phyloP scores from a whole-genome alignment of 2,797 vertebrate species.

The Poeciliopsis gracilis region DNA sequence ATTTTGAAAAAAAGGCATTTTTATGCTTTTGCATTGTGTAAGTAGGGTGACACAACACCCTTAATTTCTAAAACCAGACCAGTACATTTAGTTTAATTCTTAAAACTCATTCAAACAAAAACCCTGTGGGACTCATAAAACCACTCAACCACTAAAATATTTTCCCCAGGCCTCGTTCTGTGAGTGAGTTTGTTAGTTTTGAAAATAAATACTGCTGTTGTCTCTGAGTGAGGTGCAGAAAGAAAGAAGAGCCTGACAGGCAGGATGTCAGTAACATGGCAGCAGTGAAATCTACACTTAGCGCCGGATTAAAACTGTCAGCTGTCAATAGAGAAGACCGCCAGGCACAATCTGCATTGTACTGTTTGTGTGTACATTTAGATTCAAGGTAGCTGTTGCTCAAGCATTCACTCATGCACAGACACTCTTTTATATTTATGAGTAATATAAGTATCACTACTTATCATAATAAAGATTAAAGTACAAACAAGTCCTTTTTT shows the following conservation, averaged over 20 bases:
- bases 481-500: too few relatives aligned
- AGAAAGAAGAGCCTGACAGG: slow-evolving; percentile 39
- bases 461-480: not conserved
- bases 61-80: not conserved
- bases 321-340: slow-evolving; percentile 61
- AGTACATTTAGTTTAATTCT: not conserved
- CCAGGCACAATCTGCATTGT: slow-evolving; percentile 54
- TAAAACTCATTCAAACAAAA: slow-evolving; percentile 8
- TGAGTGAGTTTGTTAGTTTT: slow-evolving; percentile 35
- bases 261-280: slow-evolving; percentile 69
- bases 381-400: not conserved
- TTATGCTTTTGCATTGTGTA: not conserved
- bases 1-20: not conserved
- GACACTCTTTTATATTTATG: not conserved
- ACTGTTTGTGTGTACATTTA: slow-evolving; percentile 14
- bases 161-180: slow-evolving; percentile 34
- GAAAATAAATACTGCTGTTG: slow-evolving; percentile 33
- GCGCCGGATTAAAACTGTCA: slow-evolving; percentile 64
- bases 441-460: not conserved
- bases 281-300: slow-evolving; percentile 70
- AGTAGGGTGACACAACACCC: not conserved
- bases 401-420: not conserved
- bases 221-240: slow-evolving; percentile 28
- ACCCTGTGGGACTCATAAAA: not conserved
- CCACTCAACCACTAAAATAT: not conserved